Percentiles rank a stretch among this genome's conserved stretches.
These are phyloP conservation scores for Leptodactylus fallax DNA, from an alignment of 2,797 vertebrate genomes.

Conservation along the genomic window DNA sequence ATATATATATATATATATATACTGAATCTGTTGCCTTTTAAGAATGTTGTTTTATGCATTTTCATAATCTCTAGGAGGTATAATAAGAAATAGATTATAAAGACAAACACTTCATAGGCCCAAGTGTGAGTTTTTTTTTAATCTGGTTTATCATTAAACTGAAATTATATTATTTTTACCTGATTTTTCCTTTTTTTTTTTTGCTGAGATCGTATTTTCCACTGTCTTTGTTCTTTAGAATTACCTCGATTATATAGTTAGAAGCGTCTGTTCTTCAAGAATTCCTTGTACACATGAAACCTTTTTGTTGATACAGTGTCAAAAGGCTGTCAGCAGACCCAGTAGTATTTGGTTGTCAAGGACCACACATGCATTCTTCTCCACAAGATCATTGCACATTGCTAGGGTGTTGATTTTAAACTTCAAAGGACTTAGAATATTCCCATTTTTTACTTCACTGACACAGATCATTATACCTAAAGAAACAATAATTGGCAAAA, in stretches of 20 bases:
- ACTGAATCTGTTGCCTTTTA: not conserved
- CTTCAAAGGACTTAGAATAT: conserved; percentile 48
- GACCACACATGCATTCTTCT: conserved; percentile 60
- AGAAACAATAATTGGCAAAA: conserved; percentile 31
- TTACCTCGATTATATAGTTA: conserved; percentile 55
- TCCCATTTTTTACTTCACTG: conserved; percentile 50
- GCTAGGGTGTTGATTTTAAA: conserved; percentile 56
- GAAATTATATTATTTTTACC: conserved; percentile 47
- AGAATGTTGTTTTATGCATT: not conserved
- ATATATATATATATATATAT: not conserved
- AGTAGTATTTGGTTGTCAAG: conserved; percentile 49
- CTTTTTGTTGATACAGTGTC: conserved; percentile 60
- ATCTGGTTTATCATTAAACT: not conserved
- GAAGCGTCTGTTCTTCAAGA: conserved; percentile 49
- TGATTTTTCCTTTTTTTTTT: conserved; percentile 40
- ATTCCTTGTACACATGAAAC: conserved; percentile 60
- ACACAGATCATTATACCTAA: conserved; percentile 44
- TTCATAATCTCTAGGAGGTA: not conserved
- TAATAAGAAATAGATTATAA: conserved; percentile 3
- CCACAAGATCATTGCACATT: conserved; percentile 42
- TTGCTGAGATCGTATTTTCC: conserved; percentile 38
- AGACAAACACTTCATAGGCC: conserved; percentile 28
- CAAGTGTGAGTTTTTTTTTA: not conserved
- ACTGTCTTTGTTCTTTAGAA: conserved; percentile 60
- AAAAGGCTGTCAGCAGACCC: conserved; percentile 59